Conservation (phyloP, 2,113 vertebrate species). For the Pachyramphus minor region DNA sequence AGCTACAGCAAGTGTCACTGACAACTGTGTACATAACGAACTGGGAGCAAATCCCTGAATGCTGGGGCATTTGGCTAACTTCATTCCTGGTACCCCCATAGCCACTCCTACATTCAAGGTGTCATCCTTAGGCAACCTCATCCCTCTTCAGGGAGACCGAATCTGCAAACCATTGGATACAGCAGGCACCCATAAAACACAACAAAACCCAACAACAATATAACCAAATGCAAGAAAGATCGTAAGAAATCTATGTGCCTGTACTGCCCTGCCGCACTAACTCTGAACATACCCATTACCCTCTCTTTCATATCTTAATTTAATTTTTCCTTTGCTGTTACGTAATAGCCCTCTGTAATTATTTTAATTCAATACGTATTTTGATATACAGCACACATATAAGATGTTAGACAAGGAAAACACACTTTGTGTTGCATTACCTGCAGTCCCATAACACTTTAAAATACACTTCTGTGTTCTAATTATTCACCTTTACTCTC, state of each 20-base stretch:
- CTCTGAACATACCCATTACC: not conserved
- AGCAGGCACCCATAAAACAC: not conserved
- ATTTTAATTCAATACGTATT: not conserved
- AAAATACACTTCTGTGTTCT: not conserved
- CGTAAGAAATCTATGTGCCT: not conserved
- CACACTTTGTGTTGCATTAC: not conserved
- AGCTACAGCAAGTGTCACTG: not conserved
- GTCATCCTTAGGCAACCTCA: not conserved
- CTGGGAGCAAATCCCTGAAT: not conserved
- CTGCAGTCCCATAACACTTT: not conserved
- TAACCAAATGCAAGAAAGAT: not conserved
- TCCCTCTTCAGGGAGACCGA: accelerated
- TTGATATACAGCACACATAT: not conserved
- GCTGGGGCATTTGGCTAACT: not conserved
- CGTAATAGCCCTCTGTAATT: not conserved
- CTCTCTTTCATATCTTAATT: not conserved
- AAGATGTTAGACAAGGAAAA: not conserved
- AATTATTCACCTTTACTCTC: not conserved
- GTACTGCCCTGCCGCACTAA: accelerated
- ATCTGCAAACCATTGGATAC: not conserved
- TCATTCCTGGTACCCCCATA: not conserved
- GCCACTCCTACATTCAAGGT: not conserved
- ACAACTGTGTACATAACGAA: not conserved
- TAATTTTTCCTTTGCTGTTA: not conserved
- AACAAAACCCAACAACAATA: not conserved